Conservation (phyloP, 2,888 invertebrate genomes). For the Nephrotoma flavescens region DNA sequence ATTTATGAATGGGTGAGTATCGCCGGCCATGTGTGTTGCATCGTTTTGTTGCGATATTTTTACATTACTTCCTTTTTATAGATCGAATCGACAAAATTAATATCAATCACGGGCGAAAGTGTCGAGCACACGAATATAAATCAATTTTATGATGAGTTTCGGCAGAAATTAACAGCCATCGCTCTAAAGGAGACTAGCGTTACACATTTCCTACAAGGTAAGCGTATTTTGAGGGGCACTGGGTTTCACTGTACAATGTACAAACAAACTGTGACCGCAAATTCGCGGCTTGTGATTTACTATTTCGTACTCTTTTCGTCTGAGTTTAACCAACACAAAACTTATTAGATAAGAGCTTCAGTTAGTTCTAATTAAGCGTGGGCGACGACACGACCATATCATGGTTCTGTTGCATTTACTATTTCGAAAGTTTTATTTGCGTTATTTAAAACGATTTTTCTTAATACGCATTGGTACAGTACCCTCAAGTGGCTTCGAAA, state of each 20-base stretch:
- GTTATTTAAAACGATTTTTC: background rate
- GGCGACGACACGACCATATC: background rate
- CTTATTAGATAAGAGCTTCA: background rate
- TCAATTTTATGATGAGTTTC: slow-evolving; percentile 20
- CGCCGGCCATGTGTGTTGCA: background rate
- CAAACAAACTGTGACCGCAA: background rate
- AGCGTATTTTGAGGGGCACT: background rate
- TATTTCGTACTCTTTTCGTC: background rate
- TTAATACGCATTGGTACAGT: background rate
- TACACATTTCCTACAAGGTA: slow-evolving; percentile 21
- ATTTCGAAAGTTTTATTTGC: background rate
- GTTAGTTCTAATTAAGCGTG: background rate
- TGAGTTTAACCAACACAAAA: background rate
- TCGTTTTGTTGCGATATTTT: background rate
- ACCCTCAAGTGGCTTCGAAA: background rate
- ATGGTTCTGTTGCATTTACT: background rate
- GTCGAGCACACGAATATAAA: slow-evolving; percentile 26
- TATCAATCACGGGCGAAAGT: slow-evolving; percentile 8
- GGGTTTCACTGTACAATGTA: background rate
- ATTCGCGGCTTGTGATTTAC: background rate
- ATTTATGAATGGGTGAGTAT: background rate
- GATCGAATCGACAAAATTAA: background rate
- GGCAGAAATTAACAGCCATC: slow-evolving; percentile 8
- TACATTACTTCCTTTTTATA: background rate
- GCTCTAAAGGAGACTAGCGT: slow-evolving; percentile 8